These are phyloP conservation scores for Monochamus alternatus DNA, from an alignment of 2,888 invertebrate genomes.

Conservation along the genomic window DNA sequence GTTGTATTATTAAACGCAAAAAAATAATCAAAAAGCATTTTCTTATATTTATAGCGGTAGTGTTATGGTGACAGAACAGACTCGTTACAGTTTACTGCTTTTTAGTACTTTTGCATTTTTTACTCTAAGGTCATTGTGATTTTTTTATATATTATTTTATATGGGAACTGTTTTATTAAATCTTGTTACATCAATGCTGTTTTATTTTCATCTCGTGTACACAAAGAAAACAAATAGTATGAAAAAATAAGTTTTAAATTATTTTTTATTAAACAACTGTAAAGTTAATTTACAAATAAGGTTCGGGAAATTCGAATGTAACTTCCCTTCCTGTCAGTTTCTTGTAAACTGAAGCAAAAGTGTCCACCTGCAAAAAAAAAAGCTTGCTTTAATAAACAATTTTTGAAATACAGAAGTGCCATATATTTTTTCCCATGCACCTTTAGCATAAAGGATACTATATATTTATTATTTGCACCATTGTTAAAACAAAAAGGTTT, in stretches of 20 bases:
- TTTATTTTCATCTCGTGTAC: neutral
- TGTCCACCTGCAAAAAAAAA: conserved; percentile 87
- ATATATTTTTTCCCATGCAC: too few species aligned
- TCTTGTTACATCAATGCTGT: conserved; percentile 19
- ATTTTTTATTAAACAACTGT: conserved; percentile 62
- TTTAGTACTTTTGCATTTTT: conserved; percentile 19
- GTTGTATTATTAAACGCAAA: neutral
- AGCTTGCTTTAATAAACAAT: too few species aligned
- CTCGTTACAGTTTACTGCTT: conserved; percentile 1
- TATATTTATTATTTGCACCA: too few species aligned
- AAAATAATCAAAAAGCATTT: neutral
- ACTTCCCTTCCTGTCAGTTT: conserved; percentile 99
- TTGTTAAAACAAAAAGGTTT: too few species aligned
- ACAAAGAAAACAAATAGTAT: too few species aligned
- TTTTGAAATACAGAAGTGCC: too few species aligned
- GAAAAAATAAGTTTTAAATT: conserved; percentile 42
- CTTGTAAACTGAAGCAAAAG: conserved; percentile 98
- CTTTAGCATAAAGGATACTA: too few species aligned
- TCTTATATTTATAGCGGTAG: conserved; percentile 9
- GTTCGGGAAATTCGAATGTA: conserved; percentile 99
- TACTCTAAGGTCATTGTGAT: conserved; percentile 39
- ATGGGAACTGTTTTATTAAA: conserved; percentile 47
- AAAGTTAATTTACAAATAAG: conserved; percentile 84
- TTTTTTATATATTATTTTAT: conserved; percentile 45
- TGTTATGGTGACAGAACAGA: conserved; percentile 31